phyloP scores from a whole-genome alignment of 2,888 invertebrate species.

The Pyrochroa serraticornis region DNA sequence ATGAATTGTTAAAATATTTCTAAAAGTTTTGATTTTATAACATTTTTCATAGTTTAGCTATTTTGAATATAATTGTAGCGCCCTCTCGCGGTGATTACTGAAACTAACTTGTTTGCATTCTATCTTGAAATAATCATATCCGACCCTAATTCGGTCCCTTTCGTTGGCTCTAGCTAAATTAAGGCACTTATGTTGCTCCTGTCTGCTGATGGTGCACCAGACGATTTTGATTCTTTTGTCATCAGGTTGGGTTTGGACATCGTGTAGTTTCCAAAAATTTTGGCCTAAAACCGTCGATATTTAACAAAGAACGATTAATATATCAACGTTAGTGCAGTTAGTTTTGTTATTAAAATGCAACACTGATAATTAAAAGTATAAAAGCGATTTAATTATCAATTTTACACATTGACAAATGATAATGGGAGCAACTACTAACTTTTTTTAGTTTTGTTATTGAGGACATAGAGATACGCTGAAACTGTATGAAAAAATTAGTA shows the following conservation, averaged over 20 bases:
- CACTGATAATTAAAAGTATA: background rate
- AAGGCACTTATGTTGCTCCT: slow-evolving; percentile 83
- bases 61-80: too few relatives aligned
- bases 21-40: too few relatives aligned
- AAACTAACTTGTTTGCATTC: slow-evolving; percentile 68
- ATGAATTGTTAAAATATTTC: too few relatives aligned
- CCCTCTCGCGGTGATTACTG: background rate
- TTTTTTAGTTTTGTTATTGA: slow-evolving; percentile 23
- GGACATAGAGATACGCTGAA: slow-evolving; percentile 25
- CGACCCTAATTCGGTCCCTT: slow-evolving; percentile 69
- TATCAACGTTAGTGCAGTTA: background rate
- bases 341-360: background rate
- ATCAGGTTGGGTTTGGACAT: slow-evolving; percentile 19
- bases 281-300: slow-evolving; percentile 38
- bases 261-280: slow-evolving; percentile 44
- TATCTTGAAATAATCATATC: slow-evolving; percentile 68
- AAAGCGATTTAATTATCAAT: background rate
- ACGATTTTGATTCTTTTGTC: slow-evolving; percentile 54
- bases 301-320: background rate
- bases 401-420: background rate
- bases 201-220: slow-evolving; percentile 85
- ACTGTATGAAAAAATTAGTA: slow-evolving; percentile 6
- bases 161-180: slow-evolving; percentile 73
- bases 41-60: too few relatives aligned
- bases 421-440: slow-evolving; percentile 26